phyloP scores from a whole-genome alignment of 1,140 invertebrate genomes.

The Augochlora pura region DNA sequence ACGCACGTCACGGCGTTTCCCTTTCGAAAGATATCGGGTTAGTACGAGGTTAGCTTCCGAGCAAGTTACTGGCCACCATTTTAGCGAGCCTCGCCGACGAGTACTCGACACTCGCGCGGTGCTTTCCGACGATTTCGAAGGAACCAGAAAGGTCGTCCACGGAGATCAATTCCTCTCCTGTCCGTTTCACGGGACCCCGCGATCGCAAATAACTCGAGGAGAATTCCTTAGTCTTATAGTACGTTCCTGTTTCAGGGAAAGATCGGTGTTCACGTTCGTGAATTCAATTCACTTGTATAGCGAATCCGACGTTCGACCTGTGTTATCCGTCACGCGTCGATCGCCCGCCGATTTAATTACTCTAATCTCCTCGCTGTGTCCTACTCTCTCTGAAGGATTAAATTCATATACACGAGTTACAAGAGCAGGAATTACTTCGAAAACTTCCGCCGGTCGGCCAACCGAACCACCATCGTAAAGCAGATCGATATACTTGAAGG shows the following conservation, averaged over 20 bases:
- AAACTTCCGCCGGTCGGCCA: neutral
- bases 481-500: neutral
- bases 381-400: neutral
- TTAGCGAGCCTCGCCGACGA: neutral
- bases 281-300: neutral
- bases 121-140: neutral
- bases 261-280: too few relatives aligned
- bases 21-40: neutral
- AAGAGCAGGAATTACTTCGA: neutral
- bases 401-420: slow-evolving; percentile 4
- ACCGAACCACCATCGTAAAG: neutral
- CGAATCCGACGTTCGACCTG: neutral
- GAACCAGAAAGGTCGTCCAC: neutral
- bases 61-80: slow-evolving; percentile 1
- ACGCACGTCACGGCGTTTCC: neutral
- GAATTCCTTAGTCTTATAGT: neutral
- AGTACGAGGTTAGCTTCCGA: neutral
- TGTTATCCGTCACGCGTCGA: too few relatives aligned
- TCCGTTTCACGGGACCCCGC: neutral
- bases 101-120: neutral
- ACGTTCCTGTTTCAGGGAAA: neutral
- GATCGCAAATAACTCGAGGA: neutral
- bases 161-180: neutral
- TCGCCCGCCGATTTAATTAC: neutral
- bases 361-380: neutral